Conservation (phyloP, 2,888 invertebrate species). For the Marronus borbonicus region DNA sequence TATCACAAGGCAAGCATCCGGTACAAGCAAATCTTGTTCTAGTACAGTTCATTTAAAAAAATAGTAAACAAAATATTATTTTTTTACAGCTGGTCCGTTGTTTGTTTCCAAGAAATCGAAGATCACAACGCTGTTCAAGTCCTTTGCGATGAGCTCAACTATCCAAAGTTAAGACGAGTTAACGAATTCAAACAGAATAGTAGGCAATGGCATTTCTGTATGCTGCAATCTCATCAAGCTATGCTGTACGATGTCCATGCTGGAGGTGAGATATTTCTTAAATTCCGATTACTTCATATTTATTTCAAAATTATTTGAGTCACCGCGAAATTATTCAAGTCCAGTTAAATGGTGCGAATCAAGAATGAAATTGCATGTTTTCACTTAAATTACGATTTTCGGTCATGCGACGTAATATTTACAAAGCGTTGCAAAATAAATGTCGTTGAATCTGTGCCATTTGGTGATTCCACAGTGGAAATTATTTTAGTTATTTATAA, state of each 20-base stretch:
- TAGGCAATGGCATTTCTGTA: constrained; percentile 78
- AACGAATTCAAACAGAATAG: constrained; percentile 78
- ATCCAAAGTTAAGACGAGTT: constrained; percentile 76
- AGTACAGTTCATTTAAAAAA: no score
- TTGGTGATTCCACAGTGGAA: constrained; percentile 7
- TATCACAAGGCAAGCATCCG: no score
- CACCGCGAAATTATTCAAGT: no score
- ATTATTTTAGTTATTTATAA: constrained; percentile 25
- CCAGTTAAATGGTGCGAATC: no score
- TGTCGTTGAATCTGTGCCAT: constrained; percentile 36
- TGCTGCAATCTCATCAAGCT: constrained; percentile 68
- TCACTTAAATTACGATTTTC: no score
- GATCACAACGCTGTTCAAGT: constrained; percentile 79
- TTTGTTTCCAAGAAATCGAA: constrained; percentile 83
- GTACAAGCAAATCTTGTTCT: no score
- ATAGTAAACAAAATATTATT: no score
- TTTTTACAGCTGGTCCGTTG: constrained; percentile 77
- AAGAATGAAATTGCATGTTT: no score
- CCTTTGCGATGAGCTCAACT: constrained; percentile 81
- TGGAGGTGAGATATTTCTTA: constrained; percentile 56
- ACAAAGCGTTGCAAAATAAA: constrained; percentile 4
- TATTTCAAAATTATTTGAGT: no score
- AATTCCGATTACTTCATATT: no score
- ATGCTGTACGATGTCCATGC: constrained; percentile 70
- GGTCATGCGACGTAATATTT: background rate